These are phyloP conservation scores for Columba livia DNA, from an alignment of 2,113 vertebrate genomes.

Conservation along the genomic window DNA sequence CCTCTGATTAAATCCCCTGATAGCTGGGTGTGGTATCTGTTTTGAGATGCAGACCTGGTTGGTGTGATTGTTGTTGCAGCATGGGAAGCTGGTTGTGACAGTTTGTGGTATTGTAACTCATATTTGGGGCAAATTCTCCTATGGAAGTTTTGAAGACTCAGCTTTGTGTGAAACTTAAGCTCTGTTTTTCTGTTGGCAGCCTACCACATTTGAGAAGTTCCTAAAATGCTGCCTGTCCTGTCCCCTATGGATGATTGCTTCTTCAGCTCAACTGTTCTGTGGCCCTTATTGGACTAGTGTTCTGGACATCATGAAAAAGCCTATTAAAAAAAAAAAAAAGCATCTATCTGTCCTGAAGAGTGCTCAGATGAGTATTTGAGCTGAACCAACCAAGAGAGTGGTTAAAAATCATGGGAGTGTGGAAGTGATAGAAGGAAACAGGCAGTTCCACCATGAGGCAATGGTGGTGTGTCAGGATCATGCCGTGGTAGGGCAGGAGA, in stretches of 20 bases:
- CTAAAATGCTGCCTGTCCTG: not conserved
- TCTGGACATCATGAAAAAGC: not conserved
- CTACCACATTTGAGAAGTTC: not conserved
- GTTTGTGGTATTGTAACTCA: accelerated
- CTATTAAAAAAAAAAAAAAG: not conserved
- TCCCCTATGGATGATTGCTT: not conserved
- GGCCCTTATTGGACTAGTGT: not conserved
- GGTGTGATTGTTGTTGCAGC: not conserved
- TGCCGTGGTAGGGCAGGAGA: not conserved
- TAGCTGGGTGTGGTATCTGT: not conserved
- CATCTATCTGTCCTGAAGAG: not conserved
- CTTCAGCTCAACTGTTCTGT: not conserved
- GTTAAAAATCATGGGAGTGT: not conserved
- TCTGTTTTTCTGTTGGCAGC: not conserved
- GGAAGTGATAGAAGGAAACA: not conserved
- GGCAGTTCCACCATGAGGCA: not conserved
- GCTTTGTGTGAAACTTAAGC: not conserved
- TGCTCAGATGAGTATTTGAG: not conserved
- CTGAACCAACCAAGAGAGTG: not conserved
- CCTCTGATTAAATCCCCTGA: not conserved
- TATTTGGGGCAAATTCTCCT: not conserved
- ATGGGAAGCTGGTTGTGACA: not conserved
- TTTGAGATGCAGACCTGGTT: not conserved
- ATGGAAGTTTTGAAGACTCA: not conserved
- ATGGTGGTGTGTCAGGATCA: not conserved